Percentiles rank a stretch among this genome's conserved stretches.
These are phyloP conservation scores for Cantharis rustica DNA, from an alignment of 2,888 invertebrate genomes.

Conservation along the genomic window DNA sequence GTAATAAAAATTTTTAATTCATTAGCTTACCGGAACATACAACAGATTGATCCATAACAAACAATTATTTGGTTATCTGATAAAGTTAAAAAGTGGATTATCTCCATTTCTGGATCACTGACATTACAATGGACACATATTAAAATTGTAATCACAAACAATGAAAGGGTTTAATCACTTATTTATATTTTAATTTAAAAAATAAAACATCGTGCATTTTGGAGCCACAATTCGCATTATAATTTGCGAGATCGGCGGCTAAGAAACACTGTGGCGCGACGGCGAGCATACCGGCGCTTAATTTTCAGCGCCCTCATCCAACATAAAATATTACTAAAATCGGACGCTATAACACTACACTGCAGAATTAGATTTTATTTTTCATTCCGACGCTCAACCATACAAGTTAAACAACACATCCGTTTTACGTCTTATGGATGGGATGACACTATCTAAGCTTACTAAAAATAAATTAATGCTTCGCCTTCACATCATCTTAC, in stretches of 20 bases:
- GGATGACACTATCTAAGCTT: slow-evolving; percentile 24
- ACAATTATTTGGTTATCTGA: slow-evolving; percentile 36
- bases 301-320: slow-evolving; percentile 45
- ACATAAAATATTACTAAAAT: slow-evolving; percentile 18
- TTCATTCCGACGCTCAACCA: slow-evolving; percentile 19
- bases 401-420: slow-evolving; percentile 30
- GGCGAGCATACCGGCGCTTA: slow-evolving; percentile 45
- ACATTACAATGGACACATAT: slow-evolving; percentile 44
- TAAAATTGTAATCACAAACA: slow-evolving; percentile 36
- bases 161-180: slow-evolving; percentile 35
- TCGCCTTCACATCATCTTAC: slow-evolving; percentile 16
- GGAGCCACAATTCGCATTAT: slow-evolving; percentile 48
- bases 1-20: not conserved
- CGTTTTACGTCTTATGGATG: slow-evolving; percentile 23
- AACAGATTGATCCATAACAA: slow-evolving; percentile 51
- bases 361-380: slow-evolving; percentile 31
- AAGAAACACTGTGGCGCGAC: slow-evolving; percentile 42
- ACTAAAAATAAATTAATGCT: slow-evolving; percentile 28
- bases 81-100: slow-evolving; percentile 40
- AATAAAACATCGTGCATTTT: slow-evolving; percentile 36
- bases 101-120: slow-evolving; percentile 48
- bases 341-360: slow-evolving; percentile 24
- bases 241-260: slow-evolving; percentile 44
- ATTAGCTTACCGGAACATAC: slow-evolving; percentile 51
- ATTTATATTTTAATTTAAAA: slow-evolving; percentile 35